phyloP scores from a whole-genome alignment of 2,888 invertebrate genomes.

The Hemithea aestivaria region DNA sequence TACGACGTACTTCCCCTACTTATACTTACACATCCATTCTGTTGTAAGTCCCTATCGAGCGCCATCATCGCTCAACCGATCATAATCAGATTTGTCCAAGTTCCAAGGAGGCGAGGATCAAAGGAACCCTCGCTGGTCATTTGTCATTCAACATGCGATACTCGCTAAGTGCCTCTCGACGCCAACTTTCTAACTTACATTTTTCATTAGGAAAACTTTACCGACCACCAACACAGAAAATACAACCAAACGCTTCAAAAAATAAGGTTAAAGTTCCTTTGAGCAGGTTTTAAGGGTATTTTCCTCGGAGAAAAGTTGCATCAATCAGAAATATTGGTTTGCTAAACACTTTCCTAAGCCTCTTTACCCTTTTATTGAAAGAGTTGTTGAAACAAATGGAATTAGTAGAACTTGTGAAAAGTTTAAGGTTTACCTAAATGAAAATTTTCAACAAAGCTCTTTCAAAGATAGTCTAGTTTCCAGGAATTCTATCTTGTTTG shows the following conservation, averaged over 20 bases:
- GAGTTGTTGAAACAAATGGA: not conserved
- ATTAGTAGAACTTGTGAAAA: too few species aligned
- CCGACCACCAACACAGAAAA: constrained; percentile 16
- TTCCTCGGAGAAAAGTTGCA: constrained; percentile 21
- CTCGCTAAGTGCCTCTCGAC: constrained; percentile 48
- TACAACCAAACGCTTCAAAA: constrained; percentile 5
- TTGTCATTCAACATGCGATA: constrained; percentile 71
- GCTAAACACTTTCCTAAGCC: constrained; percentile 23
- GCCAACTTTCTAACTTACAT: constrained; percentile 57
- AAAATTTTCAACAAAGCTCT: too few species aligned
- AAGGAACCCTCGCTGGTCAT: constrained; percentile 42
- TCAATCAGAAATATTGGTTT: constrained; percentile 31
- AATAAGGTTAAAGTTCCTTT: too few species aligned
- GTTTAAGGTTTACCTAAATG: too few species aligned
- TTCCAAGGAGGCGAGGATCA: constrained; percentile 38
- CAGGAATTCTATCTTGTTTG: too few species aligned
- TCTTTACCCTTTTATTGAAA: constrained; percentile 24
- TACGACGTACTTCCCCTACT: too few species aligned
- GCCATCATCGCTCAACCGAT: constrained; percentile 1
- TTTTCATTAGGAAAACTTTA: constrained; percentile 57
- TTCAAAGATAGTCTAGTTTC: too few species aligned
- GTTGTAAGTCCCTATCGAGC: too few species aligned
- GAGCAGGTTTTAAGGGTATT: constrained; percentile 10
- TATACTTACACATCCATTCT: too few species aligned
- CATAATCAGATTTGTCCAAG: constrained; percentile 18